Conservation (phyloP, 2,797 vertebrate species). For the Myotis planiceps region DNA sequence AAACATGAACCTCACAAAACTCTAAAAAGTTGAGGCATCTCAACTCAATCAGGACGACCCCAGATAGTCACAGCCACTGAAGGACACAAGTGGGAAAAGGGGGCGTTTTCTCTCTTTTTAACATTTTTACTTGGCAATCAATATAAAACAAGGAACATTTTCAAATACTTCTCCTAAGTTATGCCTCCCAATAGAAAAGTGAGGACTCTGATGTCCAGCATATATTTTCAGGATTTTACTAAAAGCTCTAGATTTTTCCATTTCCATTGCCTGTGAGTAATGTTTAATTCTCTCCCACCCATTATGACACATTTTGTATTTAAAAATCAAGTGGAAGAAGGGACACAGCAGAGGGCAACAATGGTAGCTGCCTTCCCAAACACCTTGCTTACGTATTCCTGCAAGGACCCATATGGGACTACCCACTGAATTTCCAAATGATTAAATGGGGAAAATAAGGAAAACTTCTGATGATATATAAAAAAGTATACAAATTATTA, state of each 20-base stretch:
- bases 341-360: background rate
- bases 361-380: background rate
- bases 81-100: background rate
- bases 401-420: background rate
- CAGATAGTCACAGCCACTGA: background rate
- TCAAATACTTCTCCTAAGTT: background rate
- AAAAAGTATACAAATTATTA: background rate
- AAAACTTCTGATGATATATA: background rate
- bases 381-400: background rate
- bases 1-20: background rate
- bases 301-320: background rate
- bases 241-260: background rate
- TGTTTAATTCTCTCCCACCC: background rate
- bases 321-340: background rate
- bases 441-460: background rate
- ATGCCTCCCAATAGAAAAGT: background rate
- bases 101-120: background rate
- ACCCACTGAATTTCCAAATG: background rate
- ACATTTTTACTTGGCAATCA: background rate
- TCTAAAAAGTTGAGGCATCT: background rate
- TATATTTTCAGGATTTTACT: background rate
- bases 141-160: background rate
- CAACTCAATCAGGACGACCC: background rate
- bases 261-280: background rate
- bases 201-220: background rate